Evolutionary conservation across 2,113 vertebrate species (phyloP).

Genomic region (Rhea pennata): DNA sequence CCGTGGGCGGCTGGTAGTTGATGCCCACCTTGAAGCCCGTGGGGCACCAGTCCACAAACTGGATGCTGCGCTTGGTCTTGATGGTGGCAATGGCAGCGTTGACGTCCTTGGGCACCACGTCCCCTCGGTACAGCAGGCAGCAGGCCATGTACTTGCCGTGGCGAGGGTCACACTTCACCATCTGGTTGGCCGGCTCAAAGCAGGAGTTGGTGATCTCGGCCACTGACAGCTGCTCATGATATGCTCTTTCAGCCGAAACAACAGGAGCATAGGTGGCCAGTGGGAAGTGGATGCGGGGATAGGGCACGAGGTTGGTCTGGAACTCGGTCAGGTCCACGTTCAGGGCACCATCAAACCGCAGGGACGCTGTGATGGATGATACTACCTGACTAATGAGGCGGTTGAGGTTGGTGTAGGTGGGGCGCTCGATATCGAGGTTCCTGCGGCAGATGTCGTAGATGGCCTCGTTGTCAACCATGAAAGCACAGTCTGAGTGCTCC

Average conservation of each 20-base stretch:
- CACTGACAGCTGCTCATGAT: not conserved
- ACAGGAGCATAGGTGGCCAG: no score
- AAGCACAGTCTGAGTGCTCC: constrained; percentile 81
- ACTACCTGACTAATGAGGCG: no score
- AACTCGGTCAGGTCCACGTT: no score
- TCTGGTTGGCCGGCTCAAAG: constrained; percentile 78
- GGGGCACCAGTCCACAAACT: constrained; percentile 87
- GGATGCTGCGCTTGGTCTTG: not conserved
- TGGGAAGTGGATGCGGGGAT: no score
- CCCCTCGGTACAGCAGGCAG: no score
- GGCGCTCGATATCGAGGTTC: constrained; percentile 80
- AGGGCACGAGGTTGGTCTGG: no score
- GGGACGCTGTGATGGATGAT: no score
- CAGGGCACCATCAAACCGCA: no score
- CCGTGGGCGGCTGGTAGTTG: constrained; percentile 87
- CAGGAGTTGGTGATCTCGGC: constrained; percentile 74
- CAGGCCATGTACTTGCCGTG: no score
- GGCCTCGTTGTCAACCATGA: constrained; percentile 83
- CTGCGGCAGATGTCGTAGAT: constrained; percentile 80
- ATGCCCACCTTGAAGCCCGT: constrained; percentile 89
- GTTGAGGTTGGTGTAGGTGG: constrained; percentile 80
- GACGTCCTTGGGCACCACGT: no score
- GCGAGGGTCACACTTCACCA: constrained; percentile 71
- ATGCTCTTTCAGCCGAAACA: no score
- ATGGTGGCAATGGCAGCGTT: not conserved